Evolutionary conservation across 2,797 vertebrate genomes (phyloP).

Genomic region (Erpetoichthys calabaricus): DNA sequence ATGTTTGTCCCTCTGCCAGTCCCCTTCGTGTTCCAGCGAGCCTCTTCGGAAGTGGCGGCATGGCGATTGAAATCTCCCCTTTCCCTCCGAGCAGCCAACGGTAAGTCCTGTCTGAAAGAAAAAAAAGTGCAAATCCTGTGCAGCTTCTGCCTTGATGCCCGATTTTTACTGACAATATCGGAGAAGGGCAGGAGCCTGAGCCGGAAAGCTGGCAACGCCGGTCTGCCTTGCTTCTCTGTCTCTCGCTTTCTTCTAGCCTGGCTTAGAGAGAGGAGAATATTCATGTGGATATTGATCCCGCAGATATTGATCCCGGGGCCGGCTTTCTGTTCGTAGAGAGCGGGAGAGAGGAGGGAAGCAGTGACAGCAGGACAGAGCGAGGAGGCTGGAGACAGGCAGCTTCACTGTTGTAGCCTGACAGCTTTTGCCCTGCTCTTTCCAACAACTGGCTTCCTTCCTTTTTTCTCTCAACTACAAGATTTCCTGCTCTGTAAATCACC

Average conservation of each 20-base stretch:
- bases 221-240: constrained; percentile 48
- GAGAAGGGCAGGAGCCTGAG: neutral
- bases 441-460: too few species aligned
- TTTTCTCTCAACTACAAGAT: too few species aligned
- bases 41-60: constrained; percentile 64
- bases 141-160: constrained; percentile 14
- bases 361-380: constrained; percentile 21
- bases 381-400: constrained; percentile 7
- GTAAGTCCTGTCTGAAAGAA: constrained; percentile 40
- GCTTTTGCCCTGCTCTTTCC: too few species aligned
- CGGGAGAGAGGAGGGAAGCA: constrained; percentile 29
- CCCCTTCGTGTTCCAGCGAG: constrained; percentile 74
- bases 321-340: constrained; percentile 42
- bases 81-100: constrained; percentile 38
- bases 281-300: constrained; percentile 90
- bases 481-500: too few species aligned
- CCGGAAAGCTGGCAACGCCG: constrained; percentile 34
- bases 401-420: too few species aligned
- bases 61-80: constrained; percentile 69
- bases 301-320: constrained; percentile 75
- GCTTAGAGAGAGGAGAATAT: constrained; percentile 71
- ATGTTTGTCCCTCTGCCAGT: constrained; percentile 77
- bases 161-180: neutral
- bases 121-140: neutral
- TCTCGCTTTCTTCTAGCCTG: constrained; percentile 60